These are phyloP conservation scores for Lasioglossum vierecki DNA, from an alignment of 2,888 invertebrate species.

Conservation along the genomic window DNA sequence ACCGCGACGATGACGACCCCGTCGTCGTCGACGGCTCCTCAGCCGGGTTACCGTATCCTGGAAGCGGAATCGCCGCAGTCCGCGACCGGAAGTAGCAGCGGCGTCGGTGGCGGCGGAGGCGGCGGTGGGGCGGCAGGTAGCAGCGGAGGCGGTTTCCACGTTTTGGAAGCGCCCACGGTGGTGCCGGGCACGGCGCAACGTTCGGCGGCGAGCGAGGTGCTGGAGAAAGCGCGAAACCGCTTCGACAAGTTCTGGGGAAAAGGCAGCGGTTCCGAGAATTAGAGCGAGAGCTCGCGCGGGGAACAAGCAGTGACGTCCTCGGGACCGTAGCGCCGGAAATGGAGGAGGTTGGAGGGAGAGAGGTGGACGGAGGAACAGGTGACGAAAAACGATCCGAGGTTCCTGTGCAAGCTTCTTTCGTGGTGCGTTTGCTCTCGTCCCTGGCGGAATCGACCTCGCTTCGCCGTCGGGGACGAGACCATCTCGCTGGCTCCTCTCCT, in stretches of 20 bases:
- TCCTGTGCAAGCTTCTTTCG: slow-evolving; percentile 51
- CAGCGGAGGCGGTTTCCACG: slow-evolving; percentile 78
- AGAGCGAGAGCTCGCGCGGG: slow-evolving; percentile 53
- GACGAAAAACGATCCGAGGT: slow-evolving; percentile 30
- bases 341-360: slow-evolving; percentile 20
- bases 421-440: slow-evolving; percentile 51
- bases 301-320: slow-evolving; percentile 48
- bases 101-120: slow-evolving; percentile 30
- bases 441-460: slow-evolving; percentile 26
- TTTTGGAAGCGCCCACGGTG: slow-evolving; percentile 81
- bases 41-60: slow-evolving; percentile 86
- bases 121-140: slow-evolving; percentile 33
- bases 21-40: slow-evolving; percentile 68
- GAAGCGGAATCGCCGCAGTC: slow-evolving; percentile 84
- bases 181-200: slow-evolving; percentile 82
- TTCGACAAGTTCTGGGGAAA: slow-evolving; percentile 95
- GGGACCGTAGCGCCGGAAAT: slow-evolving; percentile 25
- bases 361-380: neutral
- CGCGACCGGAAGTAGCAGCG: slow-evolving; percentile 32
- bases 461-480: slow-evolving; percentile 35
- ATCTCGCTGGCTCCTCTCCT: slow-evolving; percentile 45
- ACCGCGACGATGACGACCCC: slow-evolving; percentile 75
- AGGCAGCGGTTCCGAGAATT: slow-evolving; percentile 78
- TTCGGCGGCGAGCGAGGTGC: slow-evolving; percentile 89
- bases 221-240: slow-evolving; percentile 92